Base-by-base conservation (phyloP, 2,888 invertebrate species). In the Cerastis rubricosa region DNA sequence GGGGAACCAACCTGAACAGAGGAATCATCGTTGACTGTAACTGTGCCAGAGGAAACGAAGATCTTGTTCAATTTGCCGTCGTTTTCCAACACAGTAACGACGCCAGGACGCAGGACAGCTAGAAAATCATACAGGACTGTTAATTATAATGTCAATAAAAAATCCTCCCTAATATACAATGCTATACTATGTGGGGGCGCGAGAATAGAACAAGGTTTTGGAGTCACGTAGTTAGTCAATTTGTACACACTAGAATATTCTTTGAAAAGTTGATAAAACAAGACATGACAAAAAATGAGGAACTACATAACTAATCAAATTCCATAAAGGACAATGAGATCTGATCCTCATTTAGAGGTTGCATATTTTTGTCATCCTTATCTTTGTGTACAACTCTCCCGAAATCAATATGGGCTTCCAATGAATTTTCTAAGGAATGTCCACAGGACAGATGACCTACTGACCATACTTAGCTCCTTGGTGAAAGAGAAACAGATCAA, bases 41-140 rank as follows among this genome's bases (percentile, higher is more conserved):
- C 97, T 35, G 99, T 99, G 76, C 99, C 99, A 90, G 99, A 99
- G 77, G 99, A 99, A 17, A 99, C 99, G 95, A 99, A 99, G 91
- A 98, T 98, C 95, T 99, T 99, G 91, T 98, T 98, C 22, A 97
- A 94, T 84, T 97, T 97, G 81, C 99, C 99, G 92, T 98, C 98
- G 87, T 98, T 97, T 95, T 99, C 99, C 89, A 97, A 97, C 11
- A 99, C 99, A 75, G 98, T 98, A 3, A 99, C 98, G 47, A 99
- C 98, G 61, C 99, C 99, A 25, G 99, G 99, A 94, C 98, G 98
- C 19, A 99, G 96, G 9, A 99, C 99, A 88, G 99, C 99, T 96
- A 91, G 6, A 90, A 89, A 64, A 69, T 25, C 6, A 59, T 25
- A n/a, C 5, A 45, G 35, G 1, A 61, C 17, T 17, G 4, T 43